Evolutionary conservation across 2,113 vertebrate species (phyloP), one percentile per base, ranked within the genome.

Genomic region (Artemisiospiza belli): DNA sequence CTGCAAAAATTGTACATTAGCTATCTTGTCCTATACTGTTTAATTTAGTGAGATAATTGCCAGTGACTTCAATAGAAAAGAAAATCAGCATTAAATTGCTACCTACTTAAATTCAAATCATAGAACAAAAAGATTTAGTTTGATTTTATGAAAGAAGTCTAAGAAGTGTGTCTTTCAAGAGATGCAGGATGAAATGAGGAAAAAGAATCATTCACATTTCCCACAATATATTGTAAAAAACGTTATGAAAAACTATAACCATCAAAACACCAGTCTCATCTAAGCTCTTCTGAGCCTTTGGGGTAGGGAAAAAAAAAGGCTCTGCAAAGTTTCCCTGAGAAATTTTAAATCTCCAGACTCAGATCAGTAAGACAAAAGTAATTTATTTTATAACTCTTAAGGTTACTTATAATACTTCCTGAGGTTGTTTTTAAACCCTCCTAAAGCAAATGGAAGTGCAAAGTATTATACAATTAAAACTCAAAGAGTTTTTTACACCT

Each of bases 341-440:
- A 75, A 31, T n/a, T n/a, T 12, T 76, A 10, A 31, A 27, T 43
- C 11, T 73, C 23, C 23, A 59, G 19, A 10, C 8, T 69, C 21
- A 12, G n/a, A 22, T 14, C 43, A 57, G 0, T n/a, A 54, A 41
- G 10, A 72, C 0, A 59, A 16, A 75, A 81, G 6, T 11, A 1
- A 98, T 98, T 73, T 52, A 58, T 47, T 90, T 90, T 15, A 1
- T 30, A 75, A 75, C 3, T 24, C 6, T 20, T 24, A 37, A 24
- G 3, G 3, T 31, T 6, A 49, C 31, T 28, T 17, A 61, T 55
- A 59, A 33, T 3, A 79, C 8, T 16, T 58, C 10, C 23, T 15
- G 25, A 62, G 6, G 15, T 5, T 31, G 25, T 41, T 76, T 49
- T 39, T 18, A 20, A 13, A 20, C 2, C 1, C 2, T 11, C 5